Evolutionary conservation across 35 echinoderm and acorn worm species (phyloP), one percentile per base, ranked within the genome.

Genomic region (Amphiura filiformis): DNA sequence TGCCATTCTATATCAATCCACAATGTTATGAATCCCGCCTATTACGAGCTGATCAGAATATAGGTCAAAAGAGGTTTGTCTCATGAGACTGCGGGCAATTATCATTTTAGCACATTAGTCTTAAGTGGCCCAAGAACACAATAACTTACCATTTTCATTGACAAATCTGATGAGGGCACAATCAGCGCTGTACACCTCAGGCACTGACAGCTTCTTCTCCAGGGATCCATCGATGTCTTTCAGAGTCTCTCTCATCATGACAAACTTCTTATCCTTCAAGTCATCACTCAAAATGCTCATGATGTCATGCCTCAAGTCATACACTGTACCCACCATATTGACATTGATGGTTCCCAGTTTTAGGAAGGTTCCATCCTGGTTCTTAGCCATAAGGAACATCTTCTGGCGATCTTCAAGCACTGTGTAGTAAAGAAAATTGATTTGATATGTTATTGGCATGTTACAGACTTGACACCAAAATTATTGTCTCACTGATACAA

Each of bases 371-470:
- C 96, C 89, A 39, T 94, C 90, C 18, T 76, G 28, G 75, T 92
- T 98, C 90, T 92, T 90, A 31, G 92, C 88, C 90, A 94, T 98
- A 22, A 98, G 87, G 82, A 81, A 92, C 82, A 94, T 79, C 34
- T 79, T 84, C 15, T 84, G 84, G 30, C 82, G 81, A 35, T 97
- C 88, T 23, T 89, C 95, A 37, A 91, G 79, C n/a, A 44, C 87
- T 88, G 57, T 12, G 28, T 28, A 76, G 38, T 11, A 61, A 15
- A 30, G 37, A 38, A 39, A 82, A 80, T 32, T 5, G 26, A 12
- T 7, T 22, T 32, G 23, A 80, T 80, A 23, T 31, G 36, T 7
- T 38, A 28, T 35, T 13, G 18, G 0, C 22, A 38, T 80, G 5
- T 34, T 28, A 11, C 1, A 5, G 42, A 64, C 23, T 12, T 28